Conservation (phyloP, 2,113 vertebrate genomes). For the Myotis davidii region DNA sequence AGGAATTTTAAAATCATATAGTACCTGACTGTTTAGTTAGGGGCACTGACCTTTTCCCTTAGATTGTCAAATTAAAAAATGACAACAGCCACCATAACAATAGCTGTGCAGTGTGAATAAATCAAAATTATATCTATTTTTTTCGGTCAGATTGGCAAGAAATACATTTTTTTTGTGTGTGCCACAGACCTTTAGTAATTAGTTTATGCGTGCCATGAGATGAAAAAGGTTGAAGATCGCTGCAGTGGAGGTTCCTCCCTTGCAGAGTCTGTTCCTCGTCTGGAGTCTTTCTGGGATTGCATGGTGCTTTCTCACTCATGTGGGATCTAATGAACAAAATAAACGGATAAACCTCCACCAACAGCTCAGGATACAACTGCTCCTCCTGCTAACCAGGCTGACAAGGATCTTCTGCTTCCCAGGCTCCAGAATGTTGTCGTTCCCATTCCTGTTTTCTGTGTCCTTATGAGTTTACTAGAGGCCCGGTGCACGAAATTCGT, state of each 20-base stretch:
- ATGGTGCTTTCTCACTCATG: not conserved
- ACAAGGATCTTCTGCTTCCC: not conserved
- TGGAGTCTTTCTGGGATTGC: not conserved
- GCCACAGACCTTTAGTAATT: not conserved
- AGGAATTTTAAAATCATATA: no score
- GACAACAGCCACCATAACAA: not conserved
- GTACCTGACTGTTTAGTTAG: no score
- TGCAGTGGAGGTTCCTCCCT: not conserved
- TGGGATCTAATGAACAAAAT: no score
- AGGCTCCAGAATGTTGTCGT: not conserved
- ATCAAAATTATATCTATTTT: not conserved
- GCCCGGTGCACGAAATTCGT: no score
- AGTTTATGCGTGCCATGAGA: not conserved
- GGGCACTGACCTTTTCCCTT: no score
- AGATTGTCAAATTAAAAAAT: not conserved
- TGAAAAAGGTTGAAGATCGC: no score
- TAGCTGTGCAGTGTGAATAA: not conserved
- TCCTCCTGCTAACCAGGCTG: not conserved
- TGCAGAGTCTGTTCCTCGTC: not conserved
- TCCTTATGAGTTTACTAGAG: not conserved
- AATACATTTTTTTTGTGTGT: no score
- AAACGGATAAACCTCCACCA: not conserved
- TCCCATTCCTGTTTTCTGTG: not conserved
- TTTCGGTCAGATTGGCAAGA: not conserved
- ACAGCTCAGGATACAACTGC: not conserved